phyloP scores from a whole-genome alignment of 2,797 vertebrate species.

The Thamnophis elegans region DNA sequence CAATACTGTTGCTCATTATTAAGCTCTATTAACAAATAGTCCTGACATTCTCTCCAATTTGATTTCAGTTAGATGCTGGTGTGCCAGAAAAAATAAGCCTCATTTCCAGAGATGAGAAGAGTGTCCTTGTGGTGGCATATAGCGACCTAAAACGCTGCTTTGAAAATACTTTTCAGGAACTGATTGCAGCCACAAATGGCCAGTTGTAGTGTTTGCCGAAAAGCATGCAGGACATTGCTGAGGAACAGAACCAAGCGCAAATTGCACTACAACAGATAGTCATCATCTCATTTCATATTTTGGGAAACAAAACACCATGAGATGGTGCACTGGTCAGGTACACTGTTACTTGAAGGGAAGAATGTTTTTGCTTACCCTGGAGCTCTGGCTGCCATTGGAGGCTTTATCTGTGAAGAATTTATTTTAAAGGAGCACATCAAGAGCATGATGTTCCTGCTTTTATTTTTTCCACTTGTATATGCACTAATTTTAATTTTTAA shows the following conservation, averaged over 20 bases:
- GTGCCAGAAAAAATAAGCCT: constrained; percentile 99
- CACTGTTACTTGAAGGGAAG: constrained; percentile 95
- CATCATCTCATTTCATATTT: constrained; percentile 77
- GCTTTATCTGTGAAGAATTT: constrained; percentile 90
- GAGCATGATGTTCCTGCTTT: constrained; percentile 89
- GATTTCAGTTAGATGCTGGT: constrained; percentile 92
- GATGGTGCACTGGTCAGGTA: constrained; percentile 93
- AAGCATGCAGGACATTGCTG: constrained; percentile 73
- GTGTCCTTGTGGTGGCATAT: constrained; percentile 97
- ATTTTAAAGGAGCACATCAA: constrained; percentile 89
- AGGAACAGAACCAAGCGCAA: constrained; percentile 79
- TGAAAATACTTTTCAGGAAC: constrained; percentile 99
- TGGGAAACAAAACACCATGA: constrained; percentile 78
- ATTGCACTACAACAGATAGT: constrained; percentile 92
- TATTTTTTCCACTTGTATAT: constrained; percentile 88
- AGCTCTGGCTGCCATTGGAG: constrained; percentile 84
- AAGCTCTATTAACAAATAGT: constrained; percentile 51
- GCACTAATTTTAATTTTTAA: constrained; percentile 98
- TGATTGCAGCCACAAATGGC: constrained; percentile 89
- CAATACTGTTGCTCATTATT: constrained; percentile 26
- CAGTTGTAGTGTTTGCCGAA: constrained; percentile 92
- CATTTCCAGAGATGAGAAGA: constrained; percentile 98
- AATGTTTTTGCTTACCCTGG: constrained; percentile 84
- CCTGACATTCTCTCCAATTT: constrained; percentile 60
- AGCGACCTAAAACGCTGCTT: constrained; percentile 99